These are phyloP conservation scores for Andrena bucephala DNA, from an alignment of 2,888 invertebrate genomes.

Conservation along the genomic window DNA sequence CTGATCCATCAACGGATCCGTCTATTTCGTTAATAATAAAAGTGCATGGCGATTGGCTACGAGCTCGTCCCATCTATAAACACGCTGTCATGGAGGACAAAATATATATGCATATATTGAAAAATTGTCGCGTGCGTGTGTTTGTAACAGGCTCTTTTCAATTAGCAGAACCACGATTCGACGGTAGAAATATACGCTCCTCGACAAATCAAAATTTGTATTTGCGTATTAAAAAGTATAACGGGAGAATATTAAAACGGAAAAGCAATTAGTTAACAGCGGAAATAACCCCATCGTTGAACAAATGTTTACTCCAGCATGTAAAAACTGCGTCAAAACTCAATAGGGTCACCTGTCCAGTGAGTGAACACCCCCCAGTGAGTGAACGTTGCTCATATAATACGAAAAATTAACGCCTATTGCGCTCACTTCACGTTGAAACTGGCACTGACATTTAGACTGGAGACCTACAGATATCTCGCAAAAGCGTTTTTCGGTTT, in stretches of 20 bases:
- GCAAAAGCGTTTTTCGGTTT: no score
- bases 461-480: no score
- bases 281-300: not conserved
- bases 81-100: slow-evolving; percentile 24
- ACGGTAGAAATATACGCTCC: slow-evolving; percentile 1
- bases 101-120: slow-evolving; percentile 19
- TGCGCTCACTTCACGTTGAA: no score
- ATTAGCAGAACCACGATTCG: slow-evolving; percentile 34
- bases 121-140: slow-evolving; percentile 18
- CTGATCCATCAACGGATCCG: slow-evolving; percentile 47
- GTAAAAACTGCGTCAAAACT: not conserved
- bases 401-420: no score
- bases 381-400: no score
- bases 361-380: no score
- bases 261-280: not conserved
- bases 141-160: slow-evolving; percentile 43
- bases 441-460: no score
- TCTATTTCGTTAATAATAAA: slow-evolving; percentile 59
- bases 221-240: slow-evolving; percentile 5
- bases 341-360: no score
- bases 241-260: slow-evolving; percentile 6
- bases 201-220: slow-evolving; percentile 17
- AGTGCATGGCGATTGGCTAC: slow-evolving; percentile 32
- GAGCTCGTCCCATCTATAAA: slow-evolving; percentile 17
- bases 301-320: not conserved